Evolutionary conservation across 2,797 vertebrate species (phyloP).

Genomic region (Tolypeutes matacus): DNA sequence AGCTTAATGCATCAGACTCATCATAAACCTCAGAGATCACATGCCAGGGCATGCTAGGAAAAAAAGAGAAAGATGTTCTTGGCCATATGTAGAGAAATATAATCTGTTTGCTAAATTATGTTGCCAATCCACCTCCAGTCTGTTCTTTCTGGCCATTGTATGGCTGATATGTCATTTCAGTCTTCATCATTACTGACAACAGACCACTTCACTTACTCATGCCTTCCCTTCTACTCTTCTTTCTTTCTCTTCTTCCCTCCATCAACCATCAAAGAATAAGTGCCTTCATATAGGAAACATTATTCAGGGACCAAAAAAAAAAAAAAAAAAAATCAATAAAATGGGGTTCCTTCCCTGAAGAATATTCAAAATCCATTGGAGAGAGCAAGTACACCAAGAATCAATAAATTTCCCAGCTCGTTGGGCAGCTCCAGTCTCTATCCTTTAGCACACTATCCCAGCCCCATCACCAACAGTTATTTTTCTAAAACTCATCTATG

Average conservation of each 20-base stretch:
- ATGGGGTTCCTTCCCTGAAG: background rate
- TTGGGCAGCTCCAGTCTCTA: background rate
- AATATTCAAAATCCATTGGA: conserved; percentile 1
- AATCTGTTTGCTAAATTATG: conserved; percentile 33
- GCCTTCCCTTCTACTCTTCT: background rate
- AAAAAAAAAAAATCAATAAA: background rate
- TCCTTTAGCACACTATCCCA: background rate
- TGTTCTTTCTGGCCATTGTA: background rate
- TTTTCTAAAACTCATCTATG: background rate
- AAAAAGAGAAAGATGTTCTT: conserved; percentile 32
- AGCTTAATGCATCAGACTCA: background rate
- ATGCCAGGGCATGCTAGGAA: background rate
- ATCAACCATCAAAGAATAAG: background rate
- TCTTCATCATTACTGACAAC: background rate
- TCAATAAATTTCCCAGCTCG: background rate
- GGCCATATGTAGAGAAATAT: conserved; percentile 27
- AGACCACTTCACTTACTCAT: background rate
- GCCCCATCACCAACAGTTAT: background rate
- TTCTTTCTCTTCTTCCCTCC: background rate
- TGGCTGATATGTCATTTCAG: background rate
- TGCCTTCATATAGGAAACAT: background rate
- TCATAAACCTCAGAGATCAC: background rate
- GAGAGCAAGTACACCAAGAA: background rate
- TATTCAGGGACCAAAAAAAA: background rate
- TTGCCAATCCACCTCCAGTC: background rate